Evolutionary conservation across 2,888 invertebrate genomes (phyloP).

Genomic region (Galerucella pusilla): DNA sequence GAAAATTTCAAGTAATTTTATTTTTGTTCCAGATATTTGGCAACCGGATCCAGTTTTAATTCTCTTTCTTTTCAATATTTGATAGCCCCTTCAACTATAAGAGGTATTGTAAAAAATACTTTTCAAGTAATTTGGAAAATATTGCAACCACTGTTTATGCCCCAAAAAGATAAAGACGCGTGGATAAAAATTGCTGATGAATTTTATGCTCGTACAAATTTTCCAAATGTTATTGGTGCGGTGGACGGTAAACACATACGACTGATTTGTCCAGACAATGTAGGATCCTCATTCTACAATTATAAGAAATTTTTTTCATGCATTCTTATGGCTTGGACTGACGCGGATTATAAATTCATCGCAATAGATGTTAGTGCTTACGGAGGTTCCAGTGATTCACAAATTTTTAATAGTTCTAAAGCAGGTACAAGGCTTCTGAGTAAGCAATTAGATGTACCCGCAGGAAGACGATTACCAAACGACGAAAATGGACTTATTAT

Average conservation of each 20-base stretch:
- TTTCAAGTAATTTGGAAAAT: no score
- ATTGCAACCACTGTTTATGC: no score
- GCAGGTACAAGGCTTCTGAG: slow-evolving; percentile 17
- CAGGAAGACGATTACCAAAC: slow-evolving; percentile 12
- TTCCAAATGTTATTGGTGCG: not conserved
- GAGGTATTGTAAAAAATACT: no score
- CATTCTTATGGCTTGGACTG: slow-evolving; percentile 35
- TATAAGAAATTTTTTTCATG: slow-evolving; percentile 40
- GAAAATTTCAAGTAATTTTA: no score
- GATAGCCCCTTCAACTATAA: no score
- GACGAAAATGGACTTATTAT: slow-evolving; percentile 9
- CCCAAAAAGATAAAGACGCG: no score
- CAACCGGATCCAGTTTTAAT: no score
- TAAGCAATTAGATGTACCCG: slow-evolving; percentile 26
- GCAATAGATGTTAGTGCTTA: slow-evolving; percentile 34
- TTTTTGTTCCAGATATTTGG: no score
- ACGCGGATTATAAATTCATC: slow-evolving; percentile 36
- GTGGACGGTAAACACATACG: slow-evolving; percentile 34
- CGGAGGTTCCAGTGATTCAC: slow-evolving; percentile 32
- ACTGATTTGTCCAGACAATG: slow-evolving; percentile 16
- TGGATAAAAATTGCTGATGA: no score
- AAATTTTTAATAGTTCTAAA: slow-evolving; percentile 31
- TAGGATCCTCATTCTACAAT: slow-evolving; percentile 36
- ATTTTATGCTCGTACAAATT: no score
- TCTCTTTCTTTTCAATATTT: no score